Percentiles rank a stretch among this genome's conserved stretches.
phyloP scores from a whole-genome alignment of 35 echinoderm and acorn worm species.

The Lytechinus pictus region DNA sequence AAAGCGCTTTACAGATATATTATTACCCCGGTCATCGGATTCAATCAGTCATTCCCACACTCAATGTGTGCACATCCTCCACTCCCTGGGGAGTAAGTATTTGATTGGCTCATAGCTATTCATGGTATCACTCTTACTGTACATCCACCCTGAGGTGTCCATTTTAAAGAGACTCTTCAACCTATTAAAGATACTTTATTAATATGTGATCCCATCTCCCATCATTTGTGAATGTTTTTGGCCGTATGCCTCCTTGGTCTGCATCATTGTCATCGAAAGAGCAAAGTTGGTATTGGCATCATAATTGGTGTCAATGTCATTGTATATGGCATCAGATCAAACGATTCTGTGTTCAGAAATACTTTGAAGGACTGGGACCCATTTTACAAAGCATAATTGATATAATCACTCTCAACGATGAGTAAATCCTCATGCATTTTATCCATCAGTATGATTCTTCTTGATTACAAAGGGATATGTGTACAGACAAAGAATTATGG shows the following conservation, averaged over 20 bases:
- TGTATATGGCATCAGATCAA: not conserved
- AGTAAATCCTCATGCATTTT: no score
- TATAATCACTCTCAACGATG: not conserved
- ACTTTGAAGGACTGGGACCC: not conserved
- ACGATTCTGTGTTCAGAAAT: not conserved
- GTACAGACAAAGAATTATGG: no score
- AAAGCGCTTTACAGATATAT: no score
- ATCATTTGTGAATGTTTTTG: not conserved
- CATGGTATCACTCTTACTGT: no score
- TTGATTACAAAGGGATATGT: no score
- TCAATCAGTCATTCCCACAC: no score
- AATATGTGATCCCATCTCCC: not conserved
- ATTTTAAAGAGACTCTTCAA: not conserved
- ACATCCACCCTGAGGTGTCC: no score
- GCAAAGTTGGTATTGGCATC: not conserved
- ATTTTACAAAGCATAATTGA: not conserved
- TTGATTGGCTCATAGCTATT: no score
- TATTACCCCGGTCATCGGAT: no score
- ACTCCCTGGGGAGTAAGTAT: no score
- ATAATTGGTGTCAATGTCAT: not conserved
- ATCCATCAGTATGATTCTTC: no score
- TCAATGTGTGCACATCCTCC: no score
- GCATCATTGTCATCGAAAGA: not conserved
- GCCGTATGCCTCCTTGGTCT: not conserved
- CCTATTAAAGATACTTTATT: not conserved